Base-by-base conservation (phyloP, 2,888 invertebrate species). In the Parascotia fuliginaria region DNA sequence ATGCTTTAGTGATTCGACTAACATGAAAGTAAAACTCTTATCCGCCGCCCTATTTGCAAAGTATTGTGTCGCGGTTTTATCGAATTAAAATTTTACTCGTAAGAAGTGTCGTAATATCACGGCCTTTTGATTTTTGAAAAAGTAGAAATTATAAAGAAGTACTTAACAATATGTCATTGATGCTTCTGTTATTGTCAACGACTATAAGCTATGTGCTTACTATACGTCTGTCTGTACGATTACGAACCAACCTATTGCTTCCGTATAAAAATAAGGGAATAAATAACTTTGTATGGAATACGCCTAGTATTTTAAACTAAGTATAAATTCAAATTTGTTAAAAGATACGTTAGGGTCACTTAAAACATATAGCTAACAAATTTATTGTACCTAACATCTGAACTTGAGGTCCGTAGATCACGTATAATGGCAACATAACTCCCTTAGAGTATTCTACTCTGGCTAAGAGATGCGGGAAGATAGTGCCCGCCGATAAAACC, bases 381-480 rank as follows among this genome's bases (percentile, higher is more conserved):
- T 80, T 80, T 83, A 83, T 81, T 73, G 67, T n/a, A n/a, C 66
- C 73, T n/a, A n/a, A 75, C 71, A 65, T 70, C 70, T 67, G 65
- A 7, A 72, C 69, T 63, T 66, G 68, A 65, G 72, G 73, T 70
- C 72, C 79, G 77, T 83, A 79, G 70, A 79, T 84, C 79, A 81
- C 71, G 73, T 67, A 69, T 81, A 87, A 86, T 84, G 79, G 84
- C 73, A 68, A 82, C 79, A 83, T 85, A 84, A 87, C 82, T 86
- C 79, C 79, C 71, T 73, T 81, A 80, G 76, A 77, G 74, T 75
- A 70, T 73, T 75, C 70, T 70, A 66, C 66, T 83, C 87, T 86
- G 85, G 85, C 83, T 76, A 70, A 74, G 77, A 80, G 87, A 86
- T 85, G 82, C 82, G 84, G 85, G 82, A 73, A 75, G 85, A 87